Percentiles rank a stretch among this genome's conserved stretches.
Evolutionary conservation across 1,140 invertebrate species (phyloP).

Genomic region (Fragariocoptes setiger): DNA sequence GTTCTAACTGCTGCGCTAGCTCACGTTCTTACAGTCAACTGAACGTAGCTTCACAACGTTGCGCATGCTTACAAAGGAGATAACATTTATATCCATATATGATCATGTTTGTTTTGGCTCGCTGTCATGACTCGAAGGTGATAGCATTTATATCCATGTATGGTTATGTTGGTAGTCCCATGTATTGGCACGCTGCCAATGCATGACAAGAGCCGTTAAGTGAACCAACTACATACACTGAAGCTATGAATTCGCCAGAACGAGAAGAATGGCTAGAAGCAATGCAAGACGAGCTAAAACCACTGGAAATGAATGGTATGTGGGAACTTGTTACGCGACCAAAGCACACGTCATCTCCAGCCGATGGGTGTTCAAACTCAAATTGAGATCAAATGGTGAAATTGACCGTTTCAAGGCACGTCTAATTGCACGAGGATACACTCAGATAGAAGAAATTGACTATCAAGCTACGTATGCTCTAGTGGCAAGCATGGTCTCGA

Average conservation of each 20-base stretch:
- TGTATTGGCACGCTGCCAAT: too few relatives aligned
- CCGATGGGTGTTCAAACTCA: constrained; percentile 15
- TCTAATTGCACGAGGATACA: constrained; percentile 17
- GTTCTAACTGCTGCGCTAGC: too few relatives aligned
- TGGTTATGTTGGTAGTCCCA: too few relatives aligned
- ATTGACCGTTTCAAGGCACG: constrained; percentile 16
- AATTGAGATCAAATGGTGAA: constrained; percentile 12
- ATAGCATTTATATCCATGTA: too few relatives aligned
- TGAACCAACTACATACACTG: background rate
- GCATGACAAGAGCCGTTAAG: too few relatives aligned
- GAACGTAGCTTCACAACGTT: too few relatives aligned
- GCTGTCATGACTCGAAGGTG: too few relatives aligned
- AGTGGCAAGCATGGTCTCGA: constrained; percentile 14
- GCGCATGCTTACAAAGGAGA: too few relatives aligned
- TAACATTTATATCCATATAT: too few relatives aligned
- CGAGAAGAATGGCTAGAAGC: constrained; percentile 10
- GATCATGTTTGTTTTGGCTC: too few relatives aligned
- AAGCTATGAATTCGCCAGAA: background rate
- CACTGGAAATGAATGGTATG: constrained; percentile 15
- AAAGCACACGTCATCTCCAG: constrained; percentile 11
- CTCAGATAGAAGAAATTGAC: constrained; percentile 16
- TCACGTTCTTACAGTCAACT: too few relatives aligned
- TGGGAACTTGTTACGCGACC: constrained; percentile 14
- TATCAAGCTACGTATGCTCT: constrained; percentile 11
- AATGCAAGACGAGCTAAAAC: constrained; percentile 15